These are phyloP conservation scores for Notothenia rossii DNA, from an alignment of 2,113 vertebrate genomes.

Conservation along the genomic window DNA sequence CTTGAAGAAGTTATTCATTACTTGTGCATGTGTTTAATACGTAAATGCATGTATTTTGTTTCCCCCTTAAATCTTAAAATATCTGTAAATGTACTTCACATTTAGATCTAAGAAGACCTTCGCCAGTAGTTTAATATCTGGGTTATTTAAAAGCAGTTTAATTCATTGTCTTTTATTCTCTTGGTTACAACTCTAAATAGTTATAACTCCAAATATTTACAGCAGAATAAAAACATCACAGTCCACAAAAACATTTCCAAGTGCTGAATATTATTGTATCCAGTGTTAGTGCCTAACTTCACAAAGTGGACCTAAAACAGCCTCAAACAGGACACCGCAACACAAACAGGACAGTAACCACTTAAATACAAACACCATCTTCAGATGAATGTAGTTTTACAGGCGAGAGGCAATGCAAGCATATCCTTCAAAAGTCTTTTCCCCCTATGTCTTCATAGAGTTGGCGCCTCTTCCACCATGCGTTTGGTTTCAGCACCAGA, in stretches of 20 bases:
- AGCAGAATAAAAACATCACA: conserved; percentile 83
- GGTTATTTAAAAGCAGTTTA: conserved; percentile 36
- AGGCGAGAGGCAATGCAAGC: conserved; percentile 38
- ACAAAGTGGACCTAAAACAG: conserved; percentile 70
- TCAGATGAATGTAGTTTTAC: conserved; percentile 46
- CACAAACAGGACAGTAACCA: conserved; percentile 69
- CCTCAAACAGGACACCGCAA: conserved; percentile 62
- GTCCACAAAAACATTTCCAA: conserved; percentile 80
- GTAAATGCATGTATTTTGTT: too few relatives aligned
- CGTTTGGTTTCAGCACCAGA: conserved; percentile 85
- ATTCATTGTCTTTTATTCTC: conserved; percentile 83
- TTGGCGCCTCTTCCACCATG: conserved; percentile 41
- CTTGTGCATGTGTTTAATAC: neutral
- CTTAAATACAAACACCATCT: conserved; percentile 62
- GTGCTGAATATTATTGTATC: conserved; percentile 83
- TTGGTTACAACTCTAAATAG: conserved; percentile 83
- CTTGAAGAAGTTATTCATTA: neutral
- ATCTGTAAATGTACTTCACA: neutral
- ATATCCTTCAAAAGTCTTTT: conserved; percentile 14
- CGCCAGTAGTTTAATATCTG: conserved; percentile 19
- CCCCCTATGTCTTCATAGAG: conserved; percentile 11
- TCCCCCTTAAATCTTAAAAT: neutral
- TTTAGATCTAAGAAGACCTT: neutral
- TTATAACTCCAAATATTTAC: conserved; percentile 83
- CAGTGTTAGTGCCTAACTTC: conserved; percentile 84